These are phyloP conservation scores for Otolemur crassicaudatus DNA, from an alignment of 2,797 vertebrate genomes.

Conservation along the genomic window DNA sequence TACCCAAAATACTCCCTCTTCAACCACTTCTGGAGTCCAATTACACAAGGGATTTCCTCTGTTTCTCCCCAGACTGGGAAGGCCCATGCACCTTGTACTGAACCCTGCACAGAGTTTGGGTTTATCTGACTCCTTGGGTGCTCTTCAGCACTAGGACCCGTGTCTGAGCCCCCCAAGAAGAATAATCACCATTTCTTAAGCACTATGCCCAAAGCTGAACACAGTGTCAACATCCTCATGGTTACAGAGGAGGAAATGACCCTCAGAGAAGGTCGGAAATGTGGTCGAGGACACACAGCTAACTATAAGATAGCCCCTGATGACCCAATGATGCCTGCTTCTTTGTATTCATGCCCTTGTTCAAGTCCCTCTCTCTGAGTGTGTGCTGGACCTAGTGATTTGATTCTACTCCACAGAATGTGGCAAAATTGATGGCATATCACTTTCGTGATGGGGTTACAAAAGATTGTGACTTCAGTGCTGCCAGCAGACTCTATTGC, in stretches of 20 bases:
- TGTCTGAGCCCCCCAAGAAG: neutral
- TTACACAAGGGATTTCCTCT: neutral
- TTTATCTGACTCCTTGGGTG: neutral
- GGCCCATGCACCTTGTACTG: neutral
- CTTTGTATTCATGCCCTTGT: neutral
- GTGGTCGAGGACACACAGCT: neutral
- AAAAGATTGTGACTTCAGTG: neutral
- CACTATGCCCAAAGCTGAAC: neutral
- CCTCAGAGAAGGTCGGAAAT: neutral
- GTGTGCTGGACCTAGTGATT: neutral
- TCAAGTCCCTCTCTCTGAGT: neutral
- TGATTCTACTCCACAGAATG: neutral
- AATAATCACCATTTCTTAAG: neutral
- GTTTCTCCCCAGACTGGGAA: neutral
- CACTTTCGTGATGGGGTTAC: neutral
- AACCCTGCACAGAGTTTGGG: neutral
- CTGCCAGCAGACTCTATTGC: neutral
- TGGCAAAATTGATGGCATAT: neutral
- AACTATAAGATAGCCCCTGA: neutral
- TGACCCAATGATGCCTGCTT: neutral
- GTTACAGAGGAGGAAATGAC: neutral
- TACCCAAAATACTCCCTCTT: neutral
- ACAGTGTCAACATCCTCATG: neutral
- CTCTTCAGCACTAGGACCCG: neutral
- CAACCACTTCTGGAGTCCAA: neutral